Conservation (phyloP, 2,113 vertebrate species). For the Synodontis membranacea region DNA sequence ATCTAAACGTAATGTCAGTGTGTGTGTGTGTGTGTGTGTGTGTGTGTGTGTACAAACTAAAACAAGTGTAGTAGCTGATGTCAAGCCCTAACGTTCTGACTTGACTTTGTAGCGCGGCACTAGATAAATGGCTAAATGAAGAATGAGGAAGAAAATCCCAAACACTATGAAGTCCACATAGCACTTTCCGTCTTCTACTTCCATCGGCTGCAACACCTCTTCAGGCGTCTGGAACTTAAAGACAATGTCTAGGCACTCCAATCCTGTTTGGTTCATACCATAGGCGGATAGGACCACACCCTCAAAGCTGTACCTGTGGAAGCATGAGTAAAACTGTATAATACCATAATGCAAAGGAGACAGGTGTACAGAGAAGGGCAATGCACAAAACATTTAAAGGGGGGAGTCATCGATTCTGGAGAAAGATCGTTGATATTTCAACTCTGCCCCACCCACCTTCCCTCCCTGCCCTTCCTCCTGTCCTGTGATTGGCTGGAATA, state of each 20-base stretch:
- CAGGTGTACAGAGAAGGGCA: background rate
- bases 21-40: too few species aligned
- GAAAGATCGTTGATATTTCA: too few species aligned
- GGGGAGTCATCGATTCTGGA: too few species aligned
- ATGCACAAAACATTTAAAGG: background rate
- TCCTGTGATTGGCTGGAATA: too few species aligned
- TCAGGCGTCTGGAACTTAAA: constrained; percentile 91
- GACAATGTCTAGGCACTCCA: constrained; percentile 80
- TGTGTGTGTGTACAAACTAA: constrained; percentile 10
- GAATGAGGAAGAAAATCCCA: constrained; percentile 89
- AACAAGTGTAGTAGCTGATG: constrained; percentile 5
- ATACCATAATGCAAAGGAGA: too few species aligned
- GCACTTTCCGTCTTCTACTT: constrained; percentile 92
- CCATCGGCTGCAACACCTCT: constrained; percentile 86
- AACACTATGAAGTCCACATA: constrained; percentile 95
- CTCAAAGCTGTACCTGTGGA: constrained; percentile 91
- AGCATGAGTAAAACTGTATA: background rate
- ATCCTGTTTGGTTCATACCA: constrained; percentile 88
- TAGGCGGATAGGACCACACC: constrained; percentile 96
- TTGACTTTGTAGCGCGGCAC: constrained; percentile 96
- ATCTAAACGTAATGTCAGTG: background rate
- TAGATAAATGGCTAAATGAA: constrained; percentile 91
- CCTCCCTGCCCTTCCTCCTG: too few species aligned
- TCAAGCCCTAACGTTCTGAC: constrained; percentile 82
- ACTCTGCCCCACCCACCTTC: too few species aligned